Conservation (phyloP, 2,797 vertebrate species). For the Protonibea diacanthus region DNA sequence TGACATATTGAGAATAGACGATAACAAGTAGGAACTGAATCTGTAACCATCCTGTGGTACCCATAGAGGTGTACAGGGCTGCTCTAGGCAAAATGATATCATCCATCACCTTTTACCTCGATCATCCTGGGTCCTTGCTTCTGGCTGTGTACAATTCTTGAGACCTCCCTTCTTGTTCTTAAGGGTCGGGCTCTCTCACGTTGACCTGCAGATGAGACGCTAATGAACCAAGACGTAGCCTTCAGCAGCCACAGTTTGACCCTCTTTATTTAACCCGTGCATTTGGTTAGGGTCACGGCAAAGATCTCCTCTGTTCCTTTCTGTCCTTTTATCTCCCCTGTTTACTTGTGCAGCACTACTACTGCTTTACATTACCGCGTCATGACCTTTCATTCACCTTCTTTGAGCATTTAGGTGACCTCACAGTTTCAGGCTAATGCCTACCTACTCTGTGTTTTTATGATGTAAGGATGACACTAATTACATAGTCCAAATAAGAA, state of each 20-base stretch:
- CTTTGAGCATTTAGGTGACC: conserved; percentile 28
- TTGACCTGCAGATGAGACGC: conserved; percentile 61
- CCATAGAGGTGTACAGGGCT: background rate
- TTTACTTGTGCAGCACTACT: background rate
- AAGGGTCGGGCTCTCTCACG: conserved; percentile 38
- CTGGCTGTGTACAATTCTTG: conserved; percentile 9
- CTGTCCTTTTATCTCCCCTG: conserved; percentile 2
- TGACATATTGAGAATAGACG: conserved; percentile 6
- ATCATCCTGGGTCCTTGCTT: conserved; percentile 13
- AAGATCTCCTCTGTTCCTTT: conserved; percentile 11
- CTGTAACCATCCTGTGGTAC: background rate
- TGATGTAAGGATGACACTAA: too few species aligned
- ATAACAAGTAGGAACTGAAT: background rate
- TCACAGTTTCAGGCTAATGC: background rate
- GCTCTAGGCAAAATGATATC: conserved; percentile 33
- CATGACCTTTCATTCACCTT: conserved; percentile 35
- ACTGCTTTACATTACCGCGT: conserved; percentile 5
- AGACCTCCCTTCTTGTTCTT: conserved; percentile 27
- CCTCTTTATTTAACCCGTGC: conserved; percentile 54
- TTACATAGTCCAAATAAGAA: background rate
- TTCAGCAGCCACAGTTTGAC: conserved; percentile 45
- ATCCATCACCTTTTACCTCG: conserved; percentile 51
- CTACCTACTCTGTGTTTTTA: background rate
- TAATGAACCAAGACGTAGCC: conserved; percentile 69
- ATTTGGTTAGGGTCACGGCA: conserved; percentile 45